Percentiles rank a stretch among this genome's conserved stretches.
These are phyloP conservation scores for Apogon hyalosoma DNA, from an alignment of 2,797 vertebrate genomes.

Conservation along the genomic window DNA sequence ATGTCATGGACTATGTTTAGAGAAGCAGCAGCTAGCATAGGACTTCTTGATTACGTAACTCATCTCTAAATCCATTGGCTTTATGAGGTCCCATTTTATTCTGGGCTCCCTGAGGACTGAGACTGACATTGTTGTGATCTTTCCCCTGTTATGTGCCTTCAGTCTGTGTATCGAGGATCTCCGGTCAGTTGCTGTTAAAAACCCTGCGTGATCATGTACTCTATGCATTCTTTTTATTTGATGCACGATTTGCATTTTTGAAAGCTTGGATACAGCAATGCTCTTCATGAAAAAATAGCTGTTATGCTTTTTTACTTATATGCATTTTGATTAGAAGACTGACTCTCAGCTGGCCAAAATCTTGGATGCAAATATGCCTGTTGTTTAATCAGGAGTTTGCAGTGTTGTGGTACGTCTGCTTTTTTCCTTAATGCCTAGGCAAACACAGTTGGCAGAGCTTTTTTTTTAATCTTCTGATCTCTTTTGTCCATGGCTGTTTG, in stretches of 20 bases:
- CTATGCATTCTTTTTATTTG: conserved; percentile 66
- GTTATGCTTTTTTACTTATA: conserved; percentile 28
- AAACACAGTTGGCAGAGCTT: conserved; percentile 1
- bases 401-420: conserved; percentile 45
- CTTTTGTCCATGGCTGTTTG: conserved; percentile 54
- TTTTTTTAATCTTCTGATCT: conserved; percentile 29
- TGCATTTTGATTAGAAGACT: conserved; percentile 41
- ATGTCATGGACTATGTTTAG: conserved; percentile 14
- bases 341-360: conserved; percentile 17
- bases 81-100: conserved; percentile 63
- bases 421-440: conserved; percentile 19
- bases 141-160: conserved; percentile 84
- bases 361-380: conserved; percentile 28
- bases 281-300: conserved; percentile 19
- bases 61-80: conserved; percentile 56
- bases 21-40: conserved; percentile 46
- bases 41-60: conserved; percentile 67
- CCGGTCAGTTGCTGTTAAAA: conserved; percentile 90
- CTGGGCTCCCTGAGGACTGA: conserved; percentile 60
- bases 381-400: conserved; percentile 29
- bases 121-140: conserved; percentile 78
- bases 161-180: conserved; percentile 98
- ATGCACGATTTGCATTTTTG: conserved; percentile 59
- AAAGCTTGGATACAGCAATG: conserved; percentile 43
- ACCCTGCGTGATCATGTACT: conserved; percentile 58